These are phyloP conservation scores for Gandaritis pyraliata DNA, from an alignment of 2,888 invertebrate species.

Conservation along the genomic window DNA sequence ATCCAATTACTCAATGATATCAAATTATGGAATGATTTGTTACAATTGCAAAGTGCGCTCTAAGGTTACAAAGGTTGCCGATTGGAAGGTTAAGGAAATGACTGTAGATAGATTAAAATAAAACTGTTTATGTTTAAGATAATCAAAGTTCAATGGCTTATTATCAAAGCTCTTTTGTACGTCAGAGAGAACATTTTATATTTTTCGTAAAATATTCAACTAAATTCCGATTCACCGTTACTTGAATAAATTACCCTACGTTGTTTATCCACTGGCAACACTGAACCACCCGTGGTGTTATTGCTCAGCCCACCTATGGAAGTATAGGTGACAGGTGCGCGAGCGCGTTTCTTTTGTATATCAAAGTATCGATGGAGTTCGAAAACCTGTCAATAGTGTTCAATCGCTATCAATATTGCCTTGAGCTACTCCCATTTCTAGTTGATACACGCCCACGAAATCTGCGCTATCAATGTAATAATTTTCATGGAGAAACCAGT, in stretches of 20 bases:
- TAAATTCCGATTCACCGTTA: slow-evolving; percentile 9
- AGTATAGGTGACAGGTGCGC: slow-evolving; percentile 50
- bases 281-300: slow-evolving; percentile 40
- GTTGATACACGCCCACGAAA: slow-evolving; percentile 4
- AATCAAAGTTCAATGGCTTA: too few relatives aligned
- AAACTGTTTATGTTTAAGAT: too few relatives aligned
- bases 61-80: slow-evolving; percentile 3
- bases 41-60: slow-evolving; percentile 20
- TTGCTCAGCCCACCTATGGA: slow-evolving; percentile 40
- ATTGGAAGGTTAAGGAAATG: background rate
- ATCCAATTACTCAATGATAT: slow-evolving; percentile 30
- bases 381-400: slow-evolving; percentile 1
- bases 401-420: slow-evolving; percentile 2
- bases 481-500: background rate
- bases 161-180: background rate
- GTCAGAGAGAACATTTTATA: background rate
- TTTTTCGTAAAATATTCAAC: slow-evolving; percentile 4
- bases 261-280: slow-evolving; percentile 20
- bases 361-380: slow-evolving; percentile 3
- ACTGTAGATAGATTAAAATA: background rate
- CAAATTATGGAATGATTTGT: slow-evolving; percentile 29
- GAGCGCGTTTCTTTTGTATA: slow-evolving; percentile 44
- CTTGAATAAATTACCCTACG: slow-evolving; percentile 14
- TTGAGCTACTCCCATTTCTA: slow-evolving; percentile 5
- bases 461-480: background rate